Base-by-base conservation (phyloP, 64 coral and sea anemone species). In the Stichodactyla mertensii region DNA sequence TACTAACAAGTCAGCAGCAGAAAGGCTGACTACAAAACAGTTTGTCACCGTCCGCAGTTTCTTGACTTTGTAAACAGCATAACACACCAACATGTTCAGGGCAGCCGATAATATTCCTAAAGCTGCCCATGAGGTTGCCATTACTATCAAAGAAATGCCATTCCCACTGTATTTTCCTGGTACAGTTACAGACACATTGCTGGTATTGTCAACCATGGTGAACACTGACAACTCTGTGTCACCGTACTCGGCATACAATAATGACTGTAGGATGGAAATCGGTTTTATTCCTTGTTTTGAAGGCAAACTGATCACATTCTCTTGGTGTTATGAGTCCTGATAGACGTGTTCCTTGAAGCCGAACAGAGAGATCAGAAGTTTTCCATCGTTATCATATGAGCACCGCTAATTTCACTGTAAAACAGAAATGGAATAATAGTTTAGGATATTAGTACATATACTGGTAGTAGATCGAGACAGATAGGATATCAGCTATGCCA, bases 1-100 rank as follows among this genome's bases (percentile, higher is more conserved):
- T 16, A 95, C 82, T 10, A 95, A 64, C 7, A 95, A 58, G 57
- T 95, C 93, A 13, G 93, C 86, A 18, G 89, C 61, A 23, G 89
- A 91, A 12, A 95, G 77, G 6, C 89, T 91, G 8, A 84, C 89
- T 16, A 95, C 71, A 7, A 95, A 64, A 80, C 67, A 88, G 16
- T 95, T 95, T 4, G 93, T 91, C 58, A 91, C 60, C 5, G 89
- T 91, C 18, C 89, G 90, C 19, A 95, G 89, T 64, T 95, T 91
- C 10, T 91, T 95, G 86, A 84, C 62, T 13, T 18, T 62, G 52
- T 80, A 91, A 18, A 95, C 87, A 54, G 87, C 89, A n/a, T 87
- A 67, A 69, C 93, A 95, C 4, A 95, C 93, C 4, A 89, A 52
- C 51, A 85, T 22, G 51, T 95, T 95, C 23, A 95, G 85, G 56